Evolutionary conservation across 1,140 invertebrate species (phyloP), one percentile per base, ranked within the genome.

Genomic region (Hesperophylax magnus): DNA sequence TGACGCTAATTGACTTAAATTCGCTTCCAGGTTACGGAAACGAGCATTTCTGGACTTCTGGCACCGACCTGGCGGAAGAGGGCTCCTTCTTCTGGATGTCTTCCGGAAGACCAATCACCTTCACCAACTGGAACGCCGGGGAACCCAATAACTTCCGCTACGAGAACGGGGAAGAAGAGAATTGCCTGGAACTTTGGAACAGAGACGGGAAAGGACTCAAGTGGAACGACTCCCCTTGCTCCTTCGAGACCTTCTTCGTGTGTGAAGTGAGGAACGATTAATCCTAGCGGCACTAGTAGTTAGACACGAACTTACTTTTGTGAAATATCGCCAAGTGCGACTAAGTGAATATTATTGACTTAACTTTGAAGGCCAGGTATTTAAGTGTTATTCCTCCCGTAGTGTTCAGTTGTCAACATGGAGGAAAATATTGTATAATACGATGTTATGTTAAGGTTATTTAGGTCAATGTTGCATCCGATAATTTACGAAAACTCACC

Each of bases 11-110:
- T 14, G 39, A 47, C 9, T 47, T 47, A 0, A 47, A 47, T 47
- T 85, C 54, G 58, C 77, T 91, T 91, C 5, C 87, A 95, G 95
- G 96, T 58, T 92, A 96, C 65, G 96, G 96, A 9, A 93, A 96
- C 85, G 96, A 97, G 85, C 96, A 97, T 86, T 97, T 97, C 91
- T 97, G 96, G 96, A 97, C 95, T 27, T 96, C 95, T 18, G 96
- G 96, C 65, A 97, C 96, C 3, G 96, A 97, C 88, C 93, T 97
- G 86, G 96, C 95, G 9, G 96, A 97, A 85, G 96, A 97, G 86
- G 96, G 96, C 6, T 93, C 92, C 75, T 97, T 97, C 91, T 97
- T 97, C 91, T 97, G 96, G 96, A 96, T 97, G 95, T 94, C 96
- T 8, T 97, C 94, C 79, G 96, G 96, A 14, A 91, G 95, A 78